Conservation (phyloP, 2,888 invertebrate species). For the Stictocephala bisonia region DNA sequence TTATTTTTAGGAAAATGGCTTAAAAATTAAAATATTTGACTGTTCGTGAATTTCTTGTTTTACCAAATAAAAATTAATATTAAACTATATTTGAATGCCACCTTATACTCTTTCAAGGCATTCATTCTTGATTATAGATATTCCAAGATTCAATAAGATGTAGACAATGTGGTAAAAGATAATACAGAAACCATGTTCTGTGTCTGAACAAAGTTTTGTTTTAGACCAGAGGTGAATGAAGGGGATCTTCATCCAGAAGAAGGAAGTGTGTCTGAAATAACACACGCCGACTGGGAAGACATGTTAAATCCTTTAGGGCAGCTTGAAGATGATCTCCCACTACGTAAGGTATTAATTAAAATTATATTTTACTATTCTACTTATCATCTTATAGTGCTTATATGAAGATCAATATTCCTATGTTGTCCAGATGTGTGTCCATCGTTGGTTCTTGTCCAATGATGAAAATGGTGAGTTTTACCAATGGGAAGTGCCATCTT, state of each 20-base stretch:
- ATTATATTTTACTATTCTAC: not conserved
- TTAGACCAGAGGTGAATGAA: slow-evolving; percentile 86
- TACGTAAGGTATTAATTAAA: slow-evolving; percentile 75
- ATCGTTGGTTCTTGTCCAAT: not conserved
- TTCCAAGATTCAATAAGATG: too few species aligned
- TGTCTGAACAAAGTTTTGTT: slow-evolving; percentile 62
- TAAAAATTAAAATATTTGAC: too few species aligned
- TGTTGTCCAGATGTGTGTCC: not conserved
- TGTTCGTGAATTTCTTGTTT: too few species aligned
- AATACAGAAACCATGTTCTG: too few species aligned
- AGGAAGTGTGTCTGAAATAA: slow-evolving; percentile 86
- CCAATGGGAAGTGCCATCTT: not conserved
- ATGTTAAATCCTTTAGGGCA: slow-evolving; percentile 87
- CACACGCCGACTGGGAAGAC: slow-evolving; percentile 85
- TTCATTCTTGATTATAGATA: too few species aligned
- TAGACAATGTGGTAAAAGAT: too few species aligned
- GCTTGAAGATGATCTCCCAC: slow-evolving; percentile 87
- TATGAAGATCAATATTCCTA: not conserved
- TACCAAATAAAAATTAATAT: too few species aligned
- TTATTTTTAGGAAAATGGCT: too few species aligned
- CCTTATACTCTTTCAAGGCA: too few species aligned
- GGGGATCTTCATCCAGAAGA: slow-evolving; percentile 95
- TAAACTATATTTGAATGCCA: too few species aligned
- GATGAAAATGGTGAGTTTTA: not conserved
- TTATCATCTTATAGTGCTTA: too few species aligned